These are phyloP conservation scores for Muscina levida DNA, from an alignment of 2,888 invertebrate genomes.

Conservation along the genomic window DNA sequence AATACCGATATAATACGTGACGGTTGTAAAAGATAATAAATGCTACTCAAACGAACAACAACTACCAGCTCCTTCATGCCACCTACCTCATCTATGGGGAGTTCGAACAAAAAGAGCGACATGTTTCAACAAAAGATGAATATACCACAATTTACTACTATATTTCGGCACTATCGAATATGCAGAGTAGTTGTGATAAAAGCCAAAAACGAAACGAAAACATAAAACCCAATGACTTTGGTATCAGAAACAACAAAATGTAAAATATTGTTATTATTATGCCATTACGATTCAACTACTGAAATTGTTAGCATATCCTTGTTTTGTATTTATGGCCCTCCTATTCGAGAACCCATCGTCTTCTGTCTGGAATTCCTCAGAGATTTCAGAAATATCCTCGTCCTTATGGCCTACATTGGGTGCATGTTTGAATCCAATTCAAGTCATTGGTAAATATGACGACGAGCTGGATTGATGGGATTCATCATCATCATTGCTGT, in stretches of 20 bases:
- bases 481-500: conserved; percentile 33
- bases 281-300: not conserved
- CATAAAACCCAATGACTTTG: not conserved
- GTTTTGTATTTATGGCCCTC: not conserved
- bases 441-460: not conserved
- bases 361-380: not conserved
- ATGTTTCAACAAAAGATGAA: conserved; percentile 14
- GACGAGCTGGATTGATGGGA: conserved; percentile 16
- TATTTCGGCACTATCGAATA: not conserved
- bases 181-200: not conserved
- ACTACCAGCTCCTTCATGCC: conserved; percentile 6
- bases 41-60: conserved; percentile 47
- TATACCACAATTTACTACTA: not conserved
- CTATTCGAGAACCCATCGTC: not conserved
- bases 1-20: conserved; percentile 66
- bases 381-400: not conserved
- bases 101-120: not conserved
- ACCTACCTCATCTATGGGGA: not conserved
- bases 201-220: not conserved
- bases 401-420: not conserved
- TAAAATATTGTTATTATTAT: conserved; percentile 6
- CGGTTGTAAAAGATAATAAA: conserved; percentile 57
- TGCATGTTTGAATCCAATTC: conserved; percentile 57
- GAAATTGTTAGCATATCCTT: not conserved
- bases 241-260: not conserved